These are phyloP conservation scores for Medauroidea extradentata DNA, from an alignment of 1,140 invertebrate species.

Conservation along the genomic window DNA sequence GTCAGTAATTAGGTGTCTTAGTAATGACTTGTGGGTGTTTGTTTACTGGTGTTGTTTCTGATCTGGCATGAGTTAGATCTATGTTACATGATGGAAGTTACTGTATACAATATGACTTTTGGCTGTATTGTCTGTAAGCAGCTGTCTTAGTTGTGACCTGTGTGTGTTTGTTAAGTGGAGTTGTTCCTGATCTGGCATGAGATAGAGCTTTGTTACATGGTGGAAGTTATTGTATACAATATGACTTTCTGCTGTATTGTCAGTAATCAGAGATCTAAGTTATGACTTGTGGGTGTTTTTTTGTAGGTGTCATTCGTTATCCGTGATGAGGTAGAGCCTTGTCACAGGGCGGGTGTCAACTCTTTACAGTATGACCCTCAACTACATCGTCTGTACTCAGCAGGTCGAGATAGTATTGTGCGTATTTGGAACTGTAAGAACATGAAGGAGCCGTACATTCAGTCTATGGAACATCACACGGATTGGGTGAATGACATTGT, in stretches of 20 bases:
- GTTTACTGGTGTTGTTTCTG: too few relatives aligned
- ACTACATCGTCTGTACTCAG: conserved; percentile 88
- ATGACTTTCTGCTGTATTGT: too few relatives aligned
- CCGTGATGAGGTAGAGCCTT: conserved; percentile 89
- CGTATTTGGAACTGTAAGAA: conserved; percentile 86
- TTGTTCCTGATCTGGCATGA: too few relatives aligned
- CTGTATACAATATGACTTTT: too few relatives aligned
- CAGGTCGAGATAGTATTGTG: conserved; percentile 97
- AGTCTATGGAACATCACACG: conserved; percentile 97
- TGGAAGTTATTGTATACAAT: neutral
- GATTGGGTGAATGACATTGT: conserved; percentile 99
- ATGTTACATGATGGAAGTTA: too few relatives aligned
- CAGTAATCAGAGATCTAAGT: neutral
- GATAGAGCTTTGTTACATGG: conserved; percentile 6
- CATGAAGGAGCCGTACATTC: conserved; percentile 79
- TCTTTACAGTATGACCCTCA: conserved; percentile 89
- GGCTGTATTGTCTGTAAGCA: neutral
- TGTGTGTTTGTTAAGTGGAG: neutral
- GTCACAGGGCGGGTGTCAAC: conserved; percentile 94
- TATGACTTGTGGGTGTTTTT: conserved; percentile 10
- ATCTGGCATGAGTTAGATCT: too few relatives aligned
- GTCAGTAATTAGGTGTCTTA: too few relatives aligned
- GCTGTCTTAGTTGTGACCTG: neutral
- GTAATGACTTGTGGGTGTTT: too few relatives aligned
- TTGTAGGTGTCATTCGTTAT: conserved; percentile 95